Percentiles rank a stretch among this genome's conserved stretches.
Conservation (phyloP, 2,113 vertebrate species). For the Ciconia stormi region DNA sequence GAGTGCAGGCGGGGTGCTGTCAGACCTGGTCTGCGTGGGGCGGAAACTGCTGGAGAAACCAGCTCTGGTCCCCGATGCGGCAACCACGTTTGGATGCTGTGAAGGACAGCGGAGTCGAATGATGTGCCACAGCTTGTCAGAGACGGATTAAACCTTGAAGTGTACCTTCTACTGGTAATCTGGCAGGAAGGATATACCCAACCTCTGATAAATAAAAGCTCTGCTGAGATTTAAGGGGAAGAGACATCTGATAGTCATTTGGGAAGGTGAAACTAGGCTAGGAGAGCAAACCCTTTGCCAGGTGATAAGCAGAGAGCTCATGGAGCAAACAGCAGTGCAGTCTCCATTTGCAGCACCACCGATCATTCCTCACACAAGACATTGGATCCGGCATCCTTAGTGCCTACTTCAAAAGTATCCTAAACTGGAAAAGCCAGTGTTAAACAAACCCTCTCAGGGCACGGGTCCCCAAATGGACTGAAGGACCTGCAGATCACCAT, state of each 20-base stretch:
- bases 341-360: not conserved
- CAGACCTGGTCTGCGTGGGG: not conserved
- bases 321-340: fast-evolving
- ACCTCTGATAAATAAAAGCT: not conserved
- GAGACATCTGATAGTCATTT: not conserved
- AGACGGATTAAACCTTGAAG: not conserved
- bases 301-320: not conserved
- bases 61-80: fast-evolving
- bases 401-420: not conserved
- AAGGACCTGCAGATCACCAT: not conserved
- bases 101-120: not conserved
- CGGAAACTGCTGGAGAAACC: not conserved
- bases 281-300: not conserved
- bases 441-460: not conserved
- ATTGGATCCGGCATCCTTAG: not conserved
- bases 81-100: not conserved
- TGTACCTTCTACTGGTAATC: not conserved
- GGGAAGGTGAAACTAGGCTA: not conserved
- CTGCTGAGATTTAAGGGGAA: not conserved
- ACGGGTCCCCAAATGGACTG: fast-evolving
- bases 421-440: not conserved
- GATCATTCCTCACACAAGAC: not conserved
- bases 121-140: not conserved
- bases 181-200: not conserved
- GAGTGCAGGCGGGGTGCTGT: fast-evolving